Conservation (phyloP, 2,113 vertebrate species). For the Haemorhous mexicanus region DNA sequence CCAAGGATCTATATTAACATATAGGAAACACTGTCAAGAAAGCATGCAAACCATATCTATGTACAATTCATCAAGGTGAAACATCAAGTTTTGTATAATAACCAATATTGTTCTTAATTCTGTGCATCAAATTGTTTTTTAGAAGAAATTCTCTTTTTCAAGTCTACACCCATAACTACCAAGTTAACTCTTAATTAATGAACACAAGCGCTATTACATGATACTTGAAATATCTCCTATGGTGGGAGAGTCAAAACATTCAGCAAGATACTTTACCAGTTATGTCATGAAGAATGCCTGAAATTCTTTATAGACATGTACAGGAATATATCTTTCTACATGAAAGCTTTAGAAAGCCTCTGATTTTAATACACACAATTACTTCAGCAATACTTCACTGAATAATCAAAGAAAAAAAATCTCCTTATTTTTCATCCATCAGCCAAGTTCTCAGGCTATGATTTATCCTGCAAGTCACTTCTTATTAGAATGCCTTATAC, state of each 20-base stretch:
- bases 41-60: not conserved
- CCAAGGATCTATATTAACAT: conserved; percentile 67
- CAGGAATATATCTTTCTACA: not conserved
- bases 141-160: not conserved
- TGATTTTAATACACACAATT: not conserved
- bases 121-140: not conserved
- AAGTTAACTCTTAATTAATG: not conserved
- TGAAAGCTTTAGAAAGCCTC: not conserved
- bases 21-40: not conserved
- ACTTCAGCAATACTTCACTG: not conserved
- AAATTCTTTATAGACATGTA: not conserved
- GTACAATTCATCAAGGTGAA: not conserved
- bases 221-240: not conserved
- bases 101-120: not conserved
- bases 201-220: not conserved
- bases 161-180: not conserved
- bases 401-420: not conserved
- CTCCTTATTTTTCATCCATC: not conserved
- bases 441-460: not conserved
- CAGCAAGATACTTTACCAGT: not conserved
- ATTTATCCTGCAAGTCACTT: not conserved
- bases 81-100: not conserved
- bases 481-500: not conserved
- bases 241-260: not conserved
- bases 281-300: not conserved